phyloP scores from a whole-genome alignment of 2,113 vertebrate species.

The Hirundichthys speculiger region DNA sequence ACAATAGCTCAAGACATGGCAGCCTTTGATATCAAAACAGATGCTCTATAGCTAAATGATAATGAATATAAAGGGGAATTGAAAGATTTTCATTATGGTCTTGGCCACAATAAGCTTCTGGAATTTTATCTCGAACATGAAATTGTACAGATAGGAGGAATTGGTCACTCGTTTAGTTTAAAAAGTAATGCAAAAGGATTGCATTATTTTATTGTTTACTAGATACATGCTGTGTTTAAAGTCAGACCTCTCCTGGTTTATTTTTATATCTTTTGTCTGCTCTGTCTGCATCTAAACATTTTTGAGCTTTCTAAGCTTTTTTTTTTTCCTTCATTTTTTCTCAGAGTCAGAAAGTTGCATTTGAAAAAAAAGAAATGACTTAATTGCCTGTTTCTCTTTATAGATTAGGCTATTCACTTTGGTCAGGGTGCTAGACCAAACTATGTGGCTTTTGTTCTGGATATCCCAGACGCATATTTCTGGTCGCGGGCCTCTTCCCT shows the following conservation, averaged over 20 bases:
- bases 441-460: conserved; percentile 69
- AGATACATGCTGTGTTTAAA: conserved; percentile 1
- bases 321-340: background rate
- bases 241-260: background rate
- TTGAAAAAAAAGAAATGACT: conserved; percentile 30
- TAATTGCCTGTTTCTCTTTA: conserved; percentile 55
- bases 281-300: conserved; percentile 18
- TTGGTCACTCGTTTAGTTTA: too few relatives aligned
- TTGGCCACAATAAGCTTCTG: too few relatives aligned
- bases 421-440: conserved; percentile 57
- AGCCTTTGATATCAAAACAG: too few relatives aligned
- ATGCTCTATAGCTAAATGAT: too few relatives aligned
- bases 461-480: conserved; percentile 64
- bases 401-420: conserved; percentile 51
- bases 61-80: too few relatives aligned
- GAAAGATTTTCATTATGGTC: too few relatives aligned
- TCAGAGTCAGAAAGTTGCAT: conserved; percentile 35
- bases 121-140: too few relatives aligned
- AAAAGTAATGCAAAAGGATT: too few relatives aligned
- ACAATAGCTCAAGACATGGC: too few relatives aligned
- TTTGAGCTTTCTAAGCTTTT: conserved; percentile 12
- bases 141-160: too few relatives aligned
- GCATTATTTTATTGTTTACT: too few relatives aligned
- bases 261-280: background rate
- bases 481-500: conserved; percentile 58